These are phyloP conservation scores for Microtus ochrogaster DNA, from an alignment of 2,113 vertebrate genomes.

Conservation along the genomic window DNA sequence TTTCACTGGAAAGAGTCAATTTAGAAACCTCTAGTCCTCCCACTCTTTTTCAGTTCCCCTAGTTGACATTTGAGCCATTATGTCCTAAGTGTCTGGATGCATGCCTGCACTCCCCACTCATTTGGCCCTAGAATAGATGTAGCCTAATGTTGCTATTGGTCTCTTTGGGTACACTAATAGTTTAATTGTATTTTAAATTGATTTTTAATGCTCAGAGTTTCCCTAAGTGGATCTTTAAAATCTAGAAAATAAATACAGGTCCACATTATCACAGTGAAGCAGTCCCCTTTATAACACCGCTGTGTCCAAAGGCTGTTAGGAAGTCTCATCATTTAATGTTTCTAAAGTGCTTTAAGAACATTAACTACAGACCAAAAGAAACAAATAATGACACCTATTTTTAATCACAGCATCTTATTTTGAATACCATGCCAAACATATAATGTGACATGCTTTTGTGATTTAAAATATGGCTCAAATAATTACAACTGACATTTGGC, in stretches of 20 bases:
- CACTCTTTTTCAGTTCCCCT: neutral
- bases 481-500: conserved; percentile 57
- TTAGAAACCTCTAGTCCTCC: conserved; percentile 10
- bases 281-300: conserved; percentile 57
- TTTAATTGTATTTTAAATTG: conserved; percentile 80
- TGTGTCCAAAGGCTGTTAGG: conserved; percentile 56
- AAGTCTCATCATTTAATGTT: conserved; percentile 66
- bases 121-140: conserved; percentile 75
- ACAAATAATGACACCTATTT: conserved; percentile 54
- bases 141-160: conserved; percentile 69
- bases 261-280: conserved; percentile 60
- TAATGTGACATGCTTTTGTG: neutral
- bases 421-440: neutral
- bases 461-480: conserved; percentile 37
- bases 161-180: conserved; percentile 78
- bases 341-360: conserved; percentile 66
- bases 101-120: conserved; percentile 61
- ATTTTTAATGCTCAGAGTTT: conserved; percentile 77
- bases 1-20: neutral
- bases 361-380: conserved; percentile 66
- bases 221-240: conserved; percentile 75
- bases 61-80: conserved; percentile 66
- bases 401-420: conserved; percentile 46
- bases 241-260: conserved; percentile 79
- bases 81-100: conserved; percentile 69